A percentile compares a stretch with the other conserved stretches of the same genome.
These are phyloP conservation scores for Eilema caniola DNA, from an alignment of 2,888 invertebrate genomes.

Conservation along the genomic window DNA sequence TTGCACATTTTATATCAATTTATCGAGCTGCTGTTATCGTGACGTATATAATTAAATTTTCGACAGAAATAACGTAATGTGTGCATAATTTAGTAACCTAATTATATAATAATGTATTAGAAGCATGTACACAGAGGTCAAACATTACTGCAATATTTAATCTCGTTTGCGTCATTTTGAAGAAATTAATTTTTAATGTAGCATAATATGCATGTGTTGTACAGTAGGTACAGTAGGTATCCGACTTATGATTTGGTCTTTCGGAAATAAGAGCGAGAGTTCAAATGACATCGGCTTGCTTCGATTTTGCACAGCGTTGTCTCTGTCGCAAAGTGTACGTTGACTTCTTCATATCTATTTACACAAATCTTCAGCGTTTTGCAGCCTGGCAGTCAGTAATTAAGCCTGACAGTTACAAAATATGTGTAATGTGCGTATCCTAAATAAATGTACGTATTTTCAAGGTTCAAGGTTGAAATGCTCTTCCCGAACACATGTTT, in stretches of 20 bases:
- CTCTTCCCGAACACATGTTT: no score
- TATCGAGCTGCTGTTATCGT: not conserved
- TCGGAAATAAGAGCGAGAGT: not conserved
- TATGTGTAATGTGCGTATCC: no score
- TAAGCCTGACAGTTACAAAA: no score
- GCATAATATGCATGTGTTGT: not conserved
- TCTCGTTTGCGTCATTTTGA: not conserved
- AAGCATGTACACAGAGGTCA: not conserved
- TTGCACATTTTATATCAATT: no score
- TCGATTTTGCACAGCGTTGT: not conserved
- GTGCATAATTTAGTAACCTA: slow-evolving; percentile 13
- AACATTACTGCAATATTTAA: slow-evolving; percentile 10
- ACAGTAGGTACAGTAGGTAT: not conserved
- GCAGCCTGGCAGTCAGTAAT: no score
- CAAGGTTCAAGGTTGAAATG: no score
- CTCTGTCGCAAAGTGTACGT: no score
- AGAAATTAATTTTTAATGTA: not conserved
- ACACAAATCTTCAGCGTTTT: no score
- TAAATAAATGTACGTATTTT: no score
- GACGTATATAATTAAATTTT: not conserved
- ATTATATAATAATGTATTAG: slow-evolving; percentile 14
- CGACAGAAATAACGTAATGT: not conserved
- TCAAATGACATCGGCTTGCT: not conserved
- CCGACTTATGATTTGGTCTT: not conserved
- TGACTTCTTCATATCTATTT: no score